Evolutionary conservation across 2,797 vertebrate genomes (phyloP), one percentile per base, ranked within the genome.

Genomic region (Peromyscus attwateri): DNA sequence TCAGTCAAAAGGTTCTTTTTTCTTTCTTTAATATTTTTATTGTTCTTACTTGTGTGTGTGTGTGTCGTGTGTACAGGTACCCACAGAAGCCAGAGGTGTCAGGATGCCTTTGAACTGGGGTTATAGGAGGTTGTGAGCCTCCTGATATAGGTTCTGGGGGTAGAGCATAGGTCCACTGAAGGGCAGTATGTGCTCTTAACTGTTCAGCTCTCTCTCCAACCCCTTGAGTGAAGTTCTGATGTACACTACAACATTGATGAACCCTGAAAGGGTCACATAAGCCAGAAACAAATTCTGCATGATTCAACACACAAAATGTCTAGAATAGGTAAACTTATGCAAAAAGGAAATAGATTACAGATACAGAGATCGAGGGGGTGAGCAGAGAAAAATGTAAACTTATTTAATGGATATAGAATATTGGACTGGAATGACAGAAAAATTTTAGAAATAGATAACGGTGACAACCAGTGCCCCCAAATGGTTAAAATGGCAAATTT

Each of bases 361-460:
- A 62, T 31, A 57, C 31, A 62, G 49, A 88, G 84, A 37, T 11
- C 8, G 29, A 40, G 11, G 19, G 62, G 68, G 49, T 34, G 17
- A 60, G 14, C 60, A 13, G 43, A 76, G 23, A 37, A 64, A 66
- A 17, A 46, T 10, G 75, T 49, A n/a, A 46, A 19, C 29, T 10
- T 43, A 34, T 43, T 77, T 79, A 87, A 75, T 46, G 71, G 75
- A 37, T 21, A 92, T 9, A 79, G 79, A 89, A 75, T 80, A 79
- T 70, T 55, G 88, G 46, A 43, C 16, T 52, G 62, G 55, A 49
- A 68, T 64, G 49, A 77, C 1, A 40, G 23, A 7, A 75, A 64
- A 83, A 25, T 71, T 92, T 75, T 90, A 64, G 87, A 91, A 85
- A 60, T n/a, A 66, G 80, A 91, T 13, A 70, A 80, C 43, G 68